phyloP scores from a whole-genome alignment of 2,113 vertebrate species.

The Cololabis saira region DNA sequence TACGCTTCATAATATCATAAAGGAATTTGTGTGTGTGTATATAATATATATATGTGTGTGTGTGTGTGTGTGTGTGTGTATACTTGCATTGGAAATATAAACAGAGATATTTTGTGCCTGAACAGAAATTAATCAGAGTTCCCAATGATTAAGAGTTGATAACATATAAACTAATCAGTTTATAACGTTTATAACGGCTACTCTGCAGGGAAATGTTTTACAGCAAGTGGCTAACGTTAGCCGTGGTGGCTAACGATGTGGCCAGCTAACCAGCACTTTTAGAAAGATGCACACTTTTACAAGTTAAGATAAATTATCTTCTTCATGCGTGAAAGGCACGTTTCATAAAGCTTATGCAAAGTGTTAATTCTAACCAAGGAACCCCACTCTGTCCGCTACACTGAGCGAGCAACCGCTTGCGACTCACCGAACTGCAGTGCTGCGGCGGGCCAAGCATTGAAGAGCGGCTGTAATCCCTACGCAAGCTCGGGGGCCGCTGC shows the following conservation, averaged over 20 bases:
- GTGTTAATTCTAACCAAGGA: neutral
- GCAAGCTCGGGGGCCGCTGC: slow-evolving; percentile 65
- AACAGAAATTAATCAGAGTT: neutral
- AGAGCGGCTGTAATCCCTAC: slow-evolving; percentile 64
- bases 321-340: neutral
- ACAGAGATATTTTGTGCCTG: neutral
- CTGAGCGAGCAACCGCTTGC: slow-evolving; percentile 6
- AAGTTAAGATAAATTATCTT: neutral
- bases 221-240: slow-evolving; percentile 47
- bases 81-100: neutral
- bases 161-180: neutral
- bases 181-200: slow-evolving; percentile 17
- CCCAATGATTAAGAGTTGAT: neutral
- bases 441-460: slow-evolving; percentile 52
- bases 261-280: slow-evolving; percentile 9
- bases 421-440: slow-evolving; percentile 69
- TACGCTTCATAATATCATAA: neutral
- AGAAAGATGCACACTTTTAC: slow-evolving; percentile 1
- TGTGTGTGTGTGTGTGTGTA: too few relatives aligned
- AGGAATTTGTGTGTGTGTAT: too few relatives aligned
- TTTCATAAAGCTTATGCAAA: neutral
- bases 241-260: slow-evolving; percentile 26
- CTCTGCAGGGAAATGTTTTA: slow-evolving; percentile 4
- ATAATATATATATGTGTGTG: too few relatives aligned
- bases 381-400: neutral